These are phyloP conservation scores for Anolis sagrei DNA, from an alignment of 2,113 vertebrate species.

Conservation along the genomic window DNA sequence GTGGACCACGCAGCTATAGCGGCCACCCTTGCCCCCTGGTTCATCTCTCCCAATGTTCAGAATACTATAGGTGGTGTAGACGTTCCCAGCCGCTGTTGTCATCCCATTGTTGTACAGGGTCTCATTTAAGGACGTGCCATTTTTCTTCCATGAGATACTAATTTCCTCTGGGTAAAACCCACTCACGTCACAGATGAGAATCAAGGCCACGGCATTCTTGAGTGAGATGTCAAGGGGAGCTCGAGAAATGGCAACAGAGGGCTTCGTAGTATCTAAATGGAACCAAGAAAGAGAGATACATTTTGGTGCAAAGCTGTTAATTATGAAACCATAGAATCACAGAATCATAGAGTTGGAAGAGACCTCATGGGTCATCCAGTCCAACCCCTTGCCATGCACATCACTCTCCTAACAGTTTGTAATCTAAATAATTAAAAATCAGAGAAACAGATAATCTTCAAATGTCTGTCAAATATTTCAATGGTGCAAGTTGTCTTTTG, in stretches of 20 bases:
- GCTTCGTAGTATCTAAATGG: neutral
- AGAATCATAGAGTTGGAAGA: too few relatives aligned
- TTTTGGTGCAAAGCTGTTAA: too few relatives aligned
- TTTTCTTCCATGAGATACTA: slow-evolving; percentile 26
- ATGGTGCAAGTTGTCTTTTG: neutral
- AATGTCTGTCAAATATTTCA: neutral
- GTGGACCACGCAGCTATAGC: slow-evolving; percentile 4
- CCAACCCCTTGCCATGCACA: too few relatives aligned
- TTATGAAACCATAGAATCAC: too few relatives aligned
- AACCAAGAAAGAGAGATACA: neutral
- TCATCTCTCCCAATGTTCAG: neutral
- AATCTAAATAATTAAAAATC: neutral
- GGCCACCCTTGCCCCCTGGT: neutral
- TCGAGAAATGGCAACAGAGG: neutral
- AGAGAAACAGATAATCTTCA: neutral
- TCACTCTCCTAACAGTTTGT: neutral
- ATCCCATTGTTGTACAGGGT: neutral
- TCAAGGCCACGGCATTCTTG: neutral
- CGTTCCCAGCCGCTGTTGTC: neutral
- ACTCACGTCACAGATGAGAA: slow-evolving; percentile 16
- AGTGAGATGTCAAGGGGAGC: neutral
- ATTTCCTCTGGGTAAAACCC: slow-evolving; percentile 21
- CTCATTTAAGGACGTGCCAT: neutral
- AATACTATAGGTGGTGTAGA: slow-evolving; percentile 2
- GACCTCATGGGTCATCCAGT: too few relatives aligned